Percentiles rank a stretch among this genome's conserved stretches.
These are phyloP conservation scores for Takifugu flavidus DNA, from an alignment of 2,113 vertebrate genomes.

Conservation along the genomic window DNA sequence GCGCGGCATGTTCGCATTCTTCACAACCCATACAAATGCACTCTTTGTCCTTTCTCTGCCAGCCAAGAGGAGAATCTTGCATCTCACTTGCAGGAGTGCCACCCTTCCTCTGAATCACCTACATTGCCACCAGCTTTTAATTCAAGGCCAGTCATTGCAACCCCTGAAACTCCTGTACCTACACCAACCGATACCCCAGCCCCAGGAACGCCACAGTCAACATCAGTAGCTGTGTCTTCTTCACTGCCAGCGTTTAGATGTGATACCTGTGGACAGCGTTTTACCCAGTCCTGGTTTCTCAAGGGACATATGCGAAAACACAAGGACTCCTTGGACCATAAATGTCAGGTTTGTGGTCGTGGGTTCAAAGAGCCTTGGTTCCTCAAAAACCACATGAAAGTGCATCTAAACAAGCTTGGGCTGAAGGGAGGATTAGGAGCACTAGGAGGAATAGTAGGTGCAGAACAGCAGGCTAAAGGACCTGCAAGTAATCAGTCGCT, in stretches of 20 bases:
- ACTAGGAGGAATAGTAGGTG: conserved; percentile 39
- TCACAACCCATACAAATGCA: conserved; percentile 90
- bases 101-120: conserved; percentile 60
- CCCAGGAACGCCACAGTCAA: conserved; percentile 42
- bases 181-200: conserved; percentile 54
- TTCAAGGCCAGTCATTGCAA: conserved; percentile 47
- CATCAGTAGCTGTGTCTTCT: conserved; percentile 56
- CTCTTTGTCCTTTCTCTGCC: conserved; percentile 86
- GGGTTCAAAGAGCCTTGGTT: conserved; percentile 96
- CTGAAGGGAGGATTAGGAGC: conserved; percentile 69
- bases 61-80: conserved; percentile 85
- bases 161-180: conserved; percentile 57
- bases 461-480: conserved; percentile 59
- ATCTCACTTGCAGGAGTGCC: conserved; percentile 79
- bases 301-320: conserved; percentile 95
- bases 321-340: conserved; percentile 91
- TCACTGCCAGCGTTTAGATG: conserved; percentile 82
- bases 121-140: conserved; percentile 34
- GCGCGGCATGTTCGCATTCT: conserved; percentile 88
- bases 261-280: conserved; percentile 87
- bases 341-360: conserved; percentile 89
- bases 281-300: conserved; percentile 92
- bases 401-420: conserved; percentile 89
- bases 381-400: conserved; percentile 96
- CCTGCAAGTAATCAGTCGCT: conserved; percentile 72